A percentile compares a stretch with the other conserved stretches of the same genome.
These are phyloP conservation scores for Pterocles orientalis DNA, from an alignment of 2,113 vertebrate genomes.

Conservation along the genomic window DNA sequence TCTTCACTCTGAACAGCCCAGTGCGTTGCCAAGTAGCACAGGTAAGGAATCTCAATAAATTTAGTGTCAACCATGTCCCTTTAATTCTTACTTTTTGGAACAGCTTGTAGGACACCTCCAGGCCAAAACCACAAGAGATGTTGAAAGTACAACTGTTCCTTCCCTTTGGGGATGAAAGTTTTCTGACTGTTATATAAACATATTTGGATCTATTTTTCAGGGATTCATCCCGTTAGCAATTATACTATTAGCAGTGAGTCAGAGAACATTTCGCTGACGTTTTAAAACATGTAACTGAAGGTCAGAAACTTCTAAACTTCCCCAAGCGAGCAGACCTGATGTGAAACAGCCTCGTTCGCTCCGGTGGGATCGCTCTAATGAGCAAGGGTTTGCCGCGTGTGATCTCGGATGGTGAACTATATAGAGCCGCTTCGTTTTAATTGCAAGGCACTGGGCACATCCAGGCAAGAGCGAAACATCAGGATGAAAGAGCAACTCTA, in stretches of 20 bases:
- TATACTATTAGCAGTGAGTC: constrained; percentile 6
- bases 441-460: constrained; percentile 28
- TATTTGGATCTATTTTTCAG: not conserved
- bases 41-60: constrained; percentile 18
- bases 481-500: constrained; percentile 18
- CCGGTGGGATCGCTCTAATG: not conserved
- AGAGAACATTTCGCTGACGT: constrained; percentile 1
- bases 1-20: not conserved
- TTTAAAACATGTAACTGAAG: not conserved
- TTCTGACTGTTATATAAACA: constrained; percentile 30
- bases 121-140: constrained; percentile 41
- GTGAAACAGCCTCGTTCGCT: not conserved
- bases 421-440: not conserved
- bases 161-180: constrained; percentile 12
- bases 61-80: not conserved
- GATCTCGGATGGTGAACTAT: not conserved
- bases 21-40: not conserved
- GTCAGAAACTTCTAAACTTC: constrained; percentile 11
- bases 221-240: not conserved
- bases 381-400: not conserved
- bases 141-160: constrained; percentile 13
- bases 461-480: not conserved
- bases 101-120: not conserved
- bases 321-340: not conserved
- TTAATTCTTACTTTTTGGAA: constrained; percentile 33